phyloP scores from a whole-genome alignment of 2,113 vertebrate genomes.

The Chloropsis hardwickii region DNA sequence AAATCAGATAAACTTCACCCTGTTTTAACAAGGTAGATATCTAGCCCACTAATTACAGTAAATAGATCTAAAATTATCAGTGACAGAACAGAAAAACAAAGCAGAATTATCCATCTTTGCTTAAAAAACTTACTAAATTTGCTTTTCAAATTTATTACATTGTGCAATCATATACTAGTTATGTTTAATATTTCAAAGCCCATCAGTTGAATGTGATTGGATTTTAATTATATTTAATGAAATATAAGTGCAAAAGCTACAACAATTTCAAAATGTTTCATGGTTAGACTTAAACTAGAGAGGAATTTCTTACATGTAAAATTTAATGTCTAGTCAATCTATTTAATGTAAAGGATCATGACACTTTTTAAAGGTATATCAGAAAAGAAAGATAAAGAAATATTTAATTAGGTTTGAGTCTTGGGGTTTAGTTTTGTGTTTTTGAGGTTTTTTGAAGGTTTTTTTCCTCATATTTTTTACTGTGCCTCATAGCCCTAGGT shows the following conservation, averaged over 20 bases:
- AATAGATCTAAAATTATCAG: slow-evolving; percentile 12
- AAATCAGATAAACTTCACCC: background rate
- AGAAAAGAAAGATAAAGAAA: background rate
- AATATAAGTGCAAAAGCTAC: background rate
- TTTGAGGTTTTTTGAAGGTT: background rate
- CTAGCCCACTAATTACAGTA: background rate
- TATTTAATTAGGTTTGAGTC: background rate
- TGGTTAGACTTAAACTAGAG: background rate
- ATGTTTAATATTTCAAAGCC: background rate
- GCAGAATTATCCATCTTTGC: background rate
- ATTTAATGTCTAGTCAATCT: background rate
- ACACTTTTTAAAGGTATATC: background rate
- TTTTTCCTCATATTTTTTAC: background rate
- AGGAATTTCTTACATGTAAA: background rate
- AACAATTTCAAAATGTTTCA: background rate
- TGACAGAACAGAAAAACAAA: background rate
- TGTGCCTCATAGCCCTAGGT: background rate
- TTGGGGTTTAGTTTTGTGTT: accelerated
- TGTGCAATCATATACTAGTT: background rate
- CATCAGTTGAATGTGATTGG: background rate
- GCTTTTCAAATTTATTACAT: background rate
- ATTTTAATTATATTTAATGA: slow-evolving; percentile 13
- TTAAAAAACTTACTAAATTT: background rate
- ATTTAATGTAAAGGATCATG: background rate
- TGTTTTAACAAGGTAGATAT: slow-evolving; percentile 6